phyloP scores from a whole-genome alignment of 1,140 invertebrate genomes.

The Drosophila tani region DNA sequence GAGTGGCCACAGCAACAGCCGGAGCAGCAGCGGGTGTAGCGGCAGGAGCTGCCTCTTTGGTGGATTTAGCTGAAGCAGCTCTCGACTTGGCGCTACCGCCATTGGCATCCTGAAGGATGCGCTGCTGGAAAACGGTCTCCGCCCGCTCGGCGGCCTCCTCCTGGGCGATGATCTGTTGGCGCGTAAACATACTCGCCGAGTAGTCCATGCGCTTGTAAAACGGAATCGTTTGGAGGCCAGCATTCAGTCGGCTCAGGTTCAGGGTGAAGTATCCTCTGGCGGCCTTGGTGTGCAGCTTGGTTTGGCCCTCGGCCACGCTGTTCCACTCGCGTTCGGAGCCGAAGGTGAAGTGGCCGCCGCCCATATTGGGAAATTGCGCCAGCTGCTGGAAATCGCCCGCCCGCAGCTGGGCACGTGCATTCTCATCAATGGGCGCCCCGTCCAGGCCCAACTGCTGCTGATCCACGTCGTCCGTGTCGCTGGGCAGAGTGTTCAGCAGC shows the following conservation, averaged over 20 bases:
- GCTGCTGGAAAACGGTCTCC: conserved; percentile 66
- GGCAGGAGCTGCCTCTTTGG: conserved; percentile 1
- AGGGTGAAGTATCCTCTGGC: conserved; percentile 72
- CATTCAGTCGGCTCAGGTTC: conserved; percentile 66
- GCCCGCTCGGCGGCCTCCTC: conserved; percentile 71
- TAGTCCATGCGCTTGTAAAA: conserved; percentile 84
- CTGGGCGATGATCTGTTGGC: conserved; percentile 60
- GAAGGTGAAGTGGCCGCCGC: conserved; percentile 78
- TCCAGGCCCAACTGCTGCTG: conserved; percentile 48
- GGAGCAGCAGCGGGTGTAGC: background rate
- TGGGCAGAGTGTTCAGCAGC: conserved; percentile 52
- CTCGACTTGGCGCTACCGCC: conserved; percentile 39
- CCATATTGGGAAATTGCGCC: conserved; percentile 62
- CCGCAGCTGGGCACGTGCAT: conserved; percentile 66
- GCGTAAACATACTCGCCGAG: conserved; percentile 62
- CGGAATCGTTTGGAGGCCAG: conserved; percentile 76
- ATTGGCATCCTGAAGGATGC: conserved; percentile 52
- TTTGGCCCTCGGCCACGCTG: conserved; percentile 55
- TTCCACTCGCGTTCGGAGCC: conserved; percentile 79
- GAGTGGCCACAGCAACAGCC: background rate
- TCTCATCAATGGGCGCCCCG: conserved; percentile 62
- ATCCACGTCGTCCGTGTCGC: conserved; percentile 59
- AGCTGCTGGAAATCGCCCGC: conserved; percentile 75
- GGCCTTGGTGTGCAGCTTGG: conserved; percentile 57
- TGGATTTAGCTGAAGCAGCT: conserved; percentile 40